phyloP scores from a whole-genome alignment of 2,888 invertebrate genomes.

The Criorhina ranunculi region DNA sequence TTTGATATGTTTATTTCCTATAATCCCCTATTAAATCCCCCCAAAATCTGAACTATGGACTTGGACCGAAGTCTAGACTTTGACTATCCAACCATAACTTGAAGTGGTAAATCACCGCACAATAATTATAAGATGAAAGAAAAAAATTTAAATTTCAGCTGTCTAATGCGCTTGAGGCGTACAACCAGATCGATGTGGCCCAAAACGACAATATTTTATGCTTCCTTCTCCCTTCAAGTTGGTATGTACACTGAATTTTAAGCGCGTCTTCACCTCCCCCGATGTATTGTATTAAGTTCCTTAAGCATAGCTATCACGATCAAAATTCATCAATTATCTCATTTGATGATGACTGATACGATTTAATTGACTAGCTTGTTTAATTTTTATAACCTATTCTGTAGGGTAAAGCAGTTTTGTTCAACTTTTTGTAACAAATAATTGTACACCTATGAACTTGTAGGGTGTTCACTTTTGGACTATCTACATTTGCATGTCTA shows the following conservation, averaged over 20 bases:
- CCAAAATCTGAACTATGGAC: neutral
- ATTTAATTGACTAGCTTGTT: constrained; percentile 20
- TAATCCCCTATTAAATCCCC: neutral
- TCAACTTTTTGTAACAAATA: no score
- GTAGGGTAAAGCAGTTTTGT: no score
- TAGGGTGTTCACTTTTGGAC: no score
- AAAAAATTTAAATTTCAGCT: constrained; percentile 1
- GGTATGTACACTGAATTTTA: neutral
- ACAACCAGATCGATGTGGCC: neutral
- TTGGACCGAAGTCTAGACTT: constrained; percentile 14
- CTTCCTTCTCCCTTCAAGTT: neutral
- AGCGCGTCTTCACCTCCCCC: neutral
- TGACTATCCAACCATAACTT: constrained; percentile 7
- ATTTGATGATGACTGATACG: constrained; percentile 12
- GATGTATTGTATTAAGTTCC: neutral
- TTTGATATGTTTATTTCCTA: neutral
- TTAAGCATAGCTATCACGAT: neutral
- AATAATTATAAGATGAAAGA: neutral
- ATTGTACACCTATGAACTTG: no score
- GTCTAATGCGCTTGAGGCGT: constrained; percentile 1
- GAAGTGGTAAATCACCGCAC: neutral
- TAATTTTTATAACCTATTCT: neutral
- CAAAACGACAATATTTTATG: neutral
- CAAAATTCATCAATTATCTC: constrained; percentile 1
- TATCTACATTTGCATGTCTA: no score